phyloP scores from a whole-genome alignment of 1,140 invertebrate species.

The Brachionus koreanus region DNA sequence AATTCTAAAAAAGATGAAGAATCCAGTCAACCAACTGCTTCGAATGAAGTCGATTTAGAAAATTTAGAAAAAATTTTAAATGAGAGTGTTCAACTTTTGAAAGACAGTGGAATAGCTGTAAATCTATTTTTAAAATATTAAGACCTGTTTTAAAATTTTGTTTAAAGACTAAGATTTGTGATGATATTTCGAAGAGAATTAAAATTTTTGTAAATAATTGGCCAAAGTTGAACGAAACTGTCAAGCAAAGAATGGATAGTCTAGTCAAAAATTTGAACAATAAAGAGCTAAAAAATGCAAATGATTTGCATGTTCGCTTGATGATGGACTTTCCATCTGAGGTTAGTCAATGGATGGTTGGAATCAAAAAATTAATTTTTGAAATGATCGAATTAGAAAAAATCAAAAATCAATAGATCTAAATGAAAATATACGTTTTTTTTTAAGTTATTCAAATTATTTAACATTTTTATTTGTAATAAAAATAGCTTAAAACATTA shows the following conservation, averaged over 20 bases:
- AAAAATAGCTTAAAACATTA: too few species aligned
- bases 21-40: background rate
- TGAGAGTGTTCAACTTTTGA: background rate
- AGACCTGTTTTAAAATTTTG: background rate
- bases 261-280: background rate
- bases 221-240: conserved; percentile 15
- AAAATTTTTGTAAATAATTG: conserved; percentile 20
- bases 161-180: conserved; percentile 11
- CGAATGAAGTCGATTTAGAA: background rate
- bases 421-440: background rate
- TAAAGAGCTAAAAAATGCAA: background rate
- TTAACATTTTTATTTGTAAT: too few species aligned
- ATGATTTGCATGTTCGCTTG: conserved; percentile 27
- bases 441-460: background rate
- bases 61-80: background rate
- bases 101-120: background rate
- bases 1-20: background rate
- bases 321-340: conserved; percentile 41
- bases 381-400: conserved; percentile 30
- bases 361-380: conserved; percentile 41
- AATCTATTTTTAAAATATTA: background rate
- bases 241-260: background rate
- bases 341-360: conserved; percentile 44
- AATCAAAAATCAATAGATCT: background rate
- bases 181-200: conserved; percentile 26